Evolutionary conservation across 2,888 invertebrate genomes (phyloP).

Genomic region (Agrotis exclamationis): DNA sequence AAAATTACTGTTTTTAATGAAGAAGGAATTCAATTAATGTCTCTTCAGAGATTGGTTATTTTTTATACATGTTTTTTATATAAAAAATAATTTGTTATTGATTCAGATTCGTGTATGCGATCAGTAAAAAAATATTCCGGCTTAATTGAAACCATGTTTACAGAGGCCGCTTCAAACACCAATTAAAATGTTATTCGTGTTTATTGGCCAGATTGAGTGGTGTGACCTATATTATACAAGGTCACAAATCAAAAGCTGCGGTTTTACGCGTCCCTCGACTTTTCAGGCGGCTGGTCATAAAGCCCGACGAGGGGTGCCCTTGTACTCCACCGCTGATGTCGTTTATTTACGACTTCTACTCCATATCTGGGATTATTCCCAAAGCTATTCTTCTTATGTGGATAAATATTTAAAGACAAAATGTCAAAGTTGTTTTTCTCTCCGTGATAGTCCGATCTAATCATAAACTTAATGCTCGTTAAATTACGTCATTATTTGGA

Average conservation of each 20-base stretch:
- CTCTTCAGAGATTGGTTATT: slow-evolving; percentile 3
- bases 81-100: neutral
- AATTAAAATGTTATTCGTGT: slow-evolving; percentile 49
- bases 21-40: neutral
- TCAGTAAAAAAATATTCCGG: slow-evolving; percentile 8
- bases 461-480: slow-evolving; percentile 8
- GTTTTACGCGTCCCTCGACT: slow-evolving; percentile 63
- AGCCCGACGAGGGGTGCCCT: slow-evolving; percentile 68
- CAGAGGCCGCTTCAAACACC: slow-evolving; percentile 26
- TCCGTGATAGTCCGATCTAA: slow-evolving; percentile 18
- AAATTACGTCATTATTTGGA: slow-evolving; percentile 24
- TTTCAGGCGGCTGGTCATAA: slow-evolving; percentile 72
- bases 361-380: slow-evolving; percentile 71
- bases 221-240: slow-evolving; percentile 69
- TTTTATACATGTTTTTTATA: slow-evolving; percentile 2
- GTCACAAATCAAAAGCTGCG: slow-evolving; percentile 66
- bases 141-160: slow-evolving; percentile 43
- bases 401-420: slow-evolving; percentile 55
- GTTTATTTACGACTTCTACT: slow-evolving; percentile 78
- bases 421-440: slow-evolving; percentile 18
- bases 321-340: slow-evolving; percentile 68
- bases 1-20: slow-evolving; percentile 27
- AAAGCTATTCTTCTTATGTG: slow-evolving; percentile 61
- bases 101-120: slow-evolving; percentile 18
- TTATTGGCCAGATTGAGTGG: slow-evolving; percentile 49